phyloP scores from a whole-genome alignment of 2,888 invertebrate genomes.

The Clostera curtula region DNA sequence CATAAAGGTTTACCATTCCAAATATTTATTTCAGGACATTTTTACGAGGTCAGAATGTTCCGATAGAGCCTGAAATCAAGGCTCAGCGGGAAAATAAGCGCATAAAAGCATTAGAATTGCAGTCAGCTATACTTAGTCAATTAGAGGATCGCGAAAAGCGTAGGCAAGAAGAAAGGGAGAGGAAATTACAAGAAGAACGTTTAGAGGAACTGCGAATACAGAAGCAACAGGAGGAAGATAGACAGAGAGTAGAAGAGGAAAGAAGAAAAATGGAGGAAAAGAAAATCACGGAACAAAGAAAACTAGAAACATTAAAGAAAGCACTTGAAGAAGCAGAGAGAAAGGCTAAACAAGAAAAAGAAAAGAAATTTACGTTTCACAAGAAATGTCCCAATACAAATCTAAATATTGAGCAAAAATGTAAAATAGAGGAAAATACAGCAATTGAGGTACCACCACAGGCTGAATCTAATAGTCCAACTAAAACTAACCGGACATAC shows the following conservation, averaged over 20 bases:
- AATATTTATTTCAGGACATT: slow-evolving; percentile 71
- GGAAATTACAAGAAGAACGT: slow-evolving; percentile 83
- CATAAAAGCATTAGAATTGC: slow-evolving; percentile 89
- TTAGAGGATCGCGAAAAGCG: slow-evolving; percentile 87
- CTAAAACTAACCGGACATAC: slow-evolving; percentile 59
- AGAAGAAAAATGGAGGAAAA: slow-evolving; percentile 78
- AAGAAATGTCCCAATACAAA: slow-evolving; percentile 36
- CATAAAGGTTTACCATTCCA: neutral
- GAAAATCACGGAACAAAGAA: slow-evolving; percentile 80
- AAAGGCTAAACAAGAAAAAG: slow-evolving; percentile 80
- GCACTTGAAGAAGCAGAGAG: slow-evolving; percentile 86
- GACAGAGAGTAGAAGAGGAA: slow-evolving; percentile 82
- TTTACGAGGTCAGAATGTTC: slow-evolving; percentile 90
- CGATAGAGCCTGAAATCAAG: slow-evolving; percentile 84
- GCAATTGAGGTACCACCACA: slow-evolving; percentile 25
- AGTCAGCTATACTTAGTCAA: slow-evolving; percentile 89
- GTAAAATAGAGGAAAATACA: slow-evolving; percentile 29
- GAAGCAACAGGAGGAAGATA: slow-evolving; percentile 82
- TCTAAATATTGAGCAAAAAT: slow-evolving; percentile 28
- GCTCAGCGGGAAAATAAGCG: slow-evolving; percentile 88
- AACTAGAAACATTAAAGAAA: slow-evolving; percentile 83
- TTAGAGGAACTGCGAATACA: slow-evolving; percentile 86
- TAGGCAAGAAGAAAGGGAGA: slow-evolving; percentile 84
- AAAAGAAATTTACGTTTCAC: slow-evolving; percentile 57
- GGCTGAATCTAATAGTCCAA: slow-evolving; percentile 43